These are phyloP conservation scores for Gobio gobio DNA, from an alignment of 2,113 vertebrate species.

Conservation along the genomic window DNA sequence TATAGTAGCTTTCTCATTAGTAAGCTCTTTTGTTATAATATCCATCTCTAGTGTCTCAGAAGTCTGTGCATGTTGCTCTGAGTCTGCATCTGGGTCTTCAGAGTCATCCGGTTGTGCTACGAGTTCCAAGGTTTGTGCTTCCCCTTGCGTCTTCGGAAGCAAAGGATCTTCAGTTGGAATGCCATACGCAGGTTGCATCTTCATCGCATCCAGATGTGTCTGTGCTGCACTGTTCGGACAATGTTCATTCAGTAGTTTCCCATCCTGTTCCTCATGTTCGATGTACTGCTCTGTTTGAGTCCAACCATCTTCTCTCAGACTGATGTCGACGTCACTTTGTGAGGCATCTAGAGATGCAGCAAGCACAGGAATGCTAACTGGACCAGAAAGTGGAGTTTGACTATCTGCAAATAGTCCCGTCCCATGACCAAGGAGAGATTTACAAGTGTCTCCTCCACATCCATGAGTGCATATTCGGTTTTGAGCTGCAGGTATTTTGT, in stretches of 20 bases:
- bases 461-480: slow-evolving; percentile 46
- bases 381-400: not conserved
- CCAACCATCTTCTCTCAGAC: slow-evolving; percentile 3
- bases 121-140: slow-evolving; percentile 39
- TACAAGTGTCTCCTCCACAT: not conserved
- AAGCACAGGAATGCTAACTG: not conserved
- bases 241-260: not conserved
- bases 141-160: not conserved
- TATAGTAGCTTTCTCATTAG: slow-evolving; percentile 11
- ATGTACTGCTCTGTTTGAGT: slow-evolving; percentile 26
- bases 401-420: slow-evolving; percentile 8
- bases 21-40: not conserved
- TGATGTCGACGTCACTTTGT: not conserved
- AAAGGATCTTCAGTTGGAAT: slow-evolving; percentile 20
- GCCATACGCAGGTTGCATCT: not conserved
- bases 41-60: slow-evolving; percentile 10
- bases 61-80: not conserved
- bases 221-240: slow-evolving; percentile 24
- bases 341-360: not conserved
- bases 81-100: not conserved
- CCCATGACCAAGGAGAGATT: slow-evolving; percentile 7
- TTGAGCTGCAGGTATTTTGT: slow-evolving; percentile 20
- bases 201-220: not conserved
- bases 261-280: not conserved
- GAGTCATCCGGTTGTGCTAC: slow-evolving; percentile 31